Evolutionary conservation across 2,797 vertebrate genomes (phyloP).

Genomic region (Pseudocheirus occidentalis): DNA sequence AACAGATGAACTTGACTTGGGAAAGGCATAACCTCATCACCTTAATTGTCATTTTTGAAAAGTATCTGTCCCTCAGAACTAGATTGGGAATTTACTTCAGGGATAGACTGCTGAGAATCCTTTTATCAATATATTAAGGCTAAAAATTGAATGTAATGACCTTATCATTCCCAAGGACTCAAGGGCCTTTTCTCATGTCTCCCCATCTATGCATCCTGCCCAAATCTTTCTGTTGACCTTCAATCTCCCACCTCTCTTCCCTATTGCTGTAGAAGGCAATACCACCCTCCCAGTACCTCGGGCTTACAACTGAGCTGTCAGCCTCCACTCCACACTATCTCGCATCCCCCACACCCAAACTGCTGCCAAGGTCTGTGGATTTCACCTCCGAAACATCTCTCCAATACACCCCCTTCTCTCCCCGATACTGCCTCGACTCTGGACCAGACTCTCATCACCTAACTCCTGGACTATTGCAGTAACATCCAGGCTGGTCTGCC

Average conservation of each 20-base stretch:
- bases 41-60: background rate
- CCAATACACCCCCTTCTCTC: background rate
- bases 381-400: background rate
- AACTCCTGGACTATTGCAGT: background rate
- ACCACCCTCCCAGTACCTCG: background rate
- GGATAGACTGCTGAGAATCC: background rate
- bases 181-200: background rate
- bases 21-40: background rate
- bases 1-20: background rate
- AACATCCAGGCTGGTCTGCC: background rate
- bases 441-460: background rate
- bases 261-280: background rate
- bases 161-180: background rate
- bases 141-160: background rate
- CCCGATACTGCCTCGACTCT: too few relatives aligned
- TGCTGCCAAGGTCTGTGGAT: background rate
- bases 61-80: background rate
- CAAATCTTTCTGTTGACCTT: background rate
- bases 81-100: background rate
- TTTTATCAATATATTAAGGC: constrained; percentile 4
- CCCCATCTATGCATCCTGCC: too few relatives aligned
- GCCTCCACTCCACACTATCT: background rate
- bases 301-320: background rate
- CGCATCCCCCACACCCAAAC: background rate
- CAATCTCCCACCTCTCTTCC: background rate